Evolutionary conservation across 2,113 vertebrate species (phyloP).

Genomic region (Narcine bancroftii): DNA sequence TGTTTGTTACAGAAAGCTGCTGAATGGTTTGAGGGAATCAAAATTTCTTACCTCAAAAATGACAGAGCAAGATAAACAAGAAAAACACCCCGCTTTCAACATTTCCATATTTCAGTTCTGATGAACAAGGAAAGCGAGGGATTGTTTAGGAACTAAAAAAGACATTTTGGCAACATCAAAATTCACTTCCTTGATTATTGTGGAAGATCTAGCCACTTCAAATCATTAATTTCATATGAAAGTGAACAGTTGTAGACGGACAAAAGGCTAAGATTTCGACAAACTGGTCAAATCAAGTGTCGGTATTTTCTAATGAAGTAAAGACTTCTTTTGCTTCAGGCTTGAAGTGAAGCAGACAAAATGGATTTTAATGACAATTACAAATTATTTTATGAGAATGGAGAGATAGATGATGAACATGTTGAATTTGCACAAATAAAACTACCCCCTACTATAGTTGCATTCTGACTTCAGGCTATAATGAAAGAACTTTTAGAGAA

Average conservation of each 20-base stretch:
- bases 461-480: conserved; percentile 45
- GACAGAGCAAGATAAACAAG: neutral
- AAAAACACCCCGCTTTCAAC: neutral
- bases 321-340: conserved; percentile 47
- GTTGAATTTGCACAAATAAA: conserved; percentile 46
- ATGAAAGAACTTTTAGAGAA: conserved; percentile 44
- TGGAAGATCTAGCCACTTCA: neutral
- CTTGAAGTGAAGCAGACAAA: conserved; percentile 48
- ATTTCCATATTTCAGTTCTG: neutral
- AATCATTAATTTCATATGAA: neutral
- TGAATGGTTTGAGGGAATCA: neutral
- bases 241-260: conserved; percentile 18
- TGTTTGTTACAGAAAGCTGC: neutral
- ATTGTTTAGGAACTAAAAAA: neutral
- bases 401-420: conserved; percentile 44
- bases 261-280: conserved; percentile 29
- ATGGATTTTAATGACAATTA: conserved; percentile 48
- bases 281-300: conserved; percentile 43
- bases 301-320: conserved; percentile 41
- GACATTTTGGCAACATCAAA: conserved; percentile 15
- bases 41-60: too few species aligned
- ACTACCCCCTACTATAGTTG: conserved; percentile 41
- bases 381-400: conserved; percentile 47
- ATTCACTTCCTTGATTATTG: neutral
- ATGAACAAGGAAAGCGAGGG: neutral